phyloP scores from a whole-genome alignment of 2,888 invertebrate species.

The Dinocampus coccinellae region DNA sequence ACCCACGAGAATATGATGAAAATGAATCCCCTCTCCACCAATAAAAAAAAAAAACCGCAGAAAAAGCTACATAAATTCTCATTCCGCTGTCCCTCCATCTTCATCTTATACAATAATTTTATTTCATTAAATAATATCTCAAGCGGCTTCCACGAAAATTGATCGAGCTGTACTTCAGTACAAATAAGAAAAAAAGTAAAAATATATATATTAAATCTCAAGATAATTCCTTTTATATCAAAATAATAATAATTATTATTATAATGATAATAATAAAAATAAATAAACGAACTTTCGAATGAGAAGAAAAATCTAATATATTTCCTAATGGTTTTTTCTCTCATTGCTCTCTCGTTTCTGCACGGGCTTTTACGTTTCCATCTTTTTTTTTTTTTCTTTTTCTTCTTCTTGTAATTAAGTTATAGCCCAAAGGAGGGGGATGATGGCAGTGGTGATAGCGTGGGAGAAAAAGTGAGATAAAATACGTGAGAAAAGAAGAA shows the following conservation, averaged over 20 bases:
- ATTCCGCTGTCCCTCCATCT: too few species aligned
- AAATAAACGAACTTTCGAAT: constrained; percentile 61
- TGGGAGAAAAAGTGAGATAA: constrained; percentile 25
- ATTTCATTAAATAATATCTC: background rate
- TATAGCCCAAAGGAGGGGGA: constrained; percentile 55
- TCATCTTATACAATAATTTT: too few species aligned
- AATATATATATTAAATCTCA: background rate
- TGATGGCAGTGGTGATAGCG: constrained; percentile 14
- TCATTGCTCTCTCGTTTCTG: constrained; percentile 45
- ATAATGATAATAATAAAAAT: constrained; percentile 41
- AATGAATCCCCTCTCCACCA: too few species aligned
- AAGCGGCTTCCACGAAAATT: background rate
- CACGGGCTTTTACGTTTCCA: constrained; percentile 63
- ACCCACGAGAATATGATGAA: too few species aligned
- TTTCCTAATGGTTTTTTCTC: constrained; percentile 47
- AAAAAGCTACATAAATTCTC: background rate
- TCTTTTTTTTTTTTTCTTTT: too few species aligned
- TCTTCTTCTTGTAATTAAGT: constrained; percentile 70
- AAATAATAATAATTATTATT: too few species aligned
- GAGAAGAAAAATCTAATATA: constrained; percentile 66
- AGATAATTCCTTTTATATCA: background rate
- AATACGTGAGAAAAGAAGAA: background rate
- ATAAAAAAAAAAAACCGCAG: background rate
- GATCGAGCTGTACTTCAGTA: background rate
- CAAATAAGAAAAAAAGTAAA: background rate